Evolutionary conservation across 2,113 vertebrate species (phyloP), one percentile per base, ranked within the genome.

Genomic region (Electrona antarctica): DNA sequence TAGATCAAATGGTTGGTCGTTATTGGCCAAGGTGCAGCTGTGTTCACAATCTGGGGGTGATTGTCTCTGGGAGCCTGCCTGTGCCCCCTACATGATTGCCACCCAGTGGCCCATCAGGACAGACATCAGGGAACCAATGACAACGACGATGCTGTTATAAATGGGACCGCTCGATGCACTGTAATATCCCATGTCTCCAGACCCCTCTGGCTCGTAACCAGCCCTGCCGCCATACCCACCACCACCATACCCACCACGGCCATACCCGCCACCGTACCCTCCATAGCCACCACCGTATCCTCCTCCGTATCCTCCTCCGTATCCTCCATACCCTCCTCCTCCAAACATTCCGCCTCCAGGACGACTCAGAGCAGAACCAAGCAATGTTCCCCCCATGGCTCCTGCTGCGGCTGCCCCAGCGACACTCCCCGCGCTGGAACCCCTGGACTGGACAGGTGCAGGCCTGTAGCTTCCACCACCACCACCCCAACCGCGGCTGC

Each of bases 331-430:
- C 12, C 59, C 71, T 1, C 21, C 21, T 21, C 21, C 21, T 21
- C 21, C 21, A 21, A 21, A 21, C 21, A 21, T 21, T 29, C 48
- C 15, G 28, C 59, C 67, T 7, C 79, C 90, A 0, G 90, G 88
- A 4, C 90, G 87, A 64, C 91, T 92, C 60, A 94, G 76, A 6
- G 92, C 91, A 1, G 92, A 93, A 0, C 93, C 93, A 0, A 94
- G 8, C 62, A 92, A 80, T 0, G 93, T 77, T 58, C 93, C 93
- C 3, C 91, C 91, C 3, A 93, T 13, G 1, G 91, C 93, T 0
- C 93, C 93, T 0, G 88, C 93, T 33, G 91, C 93, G 1, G 92
- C 92, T 0, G 92, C 91, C 8, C 93, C 93, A 0, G 92, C 93
- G 51, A 93, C 2, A 67, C 92, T 94, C 7, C 67, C 92, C 60